A percentile compares a stretch with the other conserved stretches of the same genome.
These are phyloP conservation scores for Phania funesta DNA, from an alignment of 2,888 invertebrate species.

Conservation along the genomic window DNA sequence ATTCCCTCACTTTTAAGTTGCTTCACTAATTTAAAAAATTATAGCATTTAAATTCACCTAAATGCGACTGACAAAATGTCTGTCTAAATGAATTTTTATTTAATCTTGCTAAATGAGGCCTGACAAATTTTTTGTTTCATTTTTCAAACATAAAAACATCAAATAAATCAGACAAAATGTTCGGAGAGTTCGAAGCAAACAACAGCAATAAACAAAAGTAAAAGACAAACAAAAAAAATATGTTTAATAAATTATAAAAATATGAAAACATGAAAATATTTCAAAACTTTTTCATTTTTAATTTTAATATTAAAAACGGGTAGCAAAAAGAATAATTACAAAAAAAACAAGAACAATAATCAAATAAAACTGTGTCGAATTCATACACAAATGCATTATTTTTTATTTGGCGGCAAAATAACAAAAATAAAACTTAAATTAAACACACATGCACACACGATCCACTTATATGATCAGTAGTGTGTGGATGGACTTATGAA, in stretches of 20 bases:
- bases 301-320: conserved; percentile 25
- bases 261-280: conserved; percentile 61
- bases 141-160: conserved; percentile 38
- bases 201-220: conserved; percentile 7
- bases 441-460: background rate
- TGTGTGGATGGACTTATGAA: conserved; percentile 54
- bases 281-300: conserved; percentile 6
- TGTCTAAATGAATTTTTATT: conserved; percentile 58
- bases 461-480: background rate
- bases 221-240: conserved; percentile 20
- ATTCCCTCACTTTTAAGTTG: background rate
- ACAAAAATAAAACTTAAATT: conserved; percentile 13
- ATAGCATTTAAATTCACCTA: conserved; percentile 33
- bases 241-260: conserved; percentile 57
- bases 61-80: conserved; percentile 56
- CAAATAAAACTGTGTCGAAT: conserved; percentile 62
- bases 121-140: conserved; percentile 51
- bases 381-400: conserved; percentile 38
- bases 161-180: conserved; percentile 53
- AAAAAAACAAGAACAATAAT: conserved; percentile 9
- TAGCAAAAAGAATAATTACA: conserved; percentile 32
- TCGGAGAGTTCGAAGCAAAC: conserved; percentile 1
- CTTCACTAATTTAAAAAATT: background rate
- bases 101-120: conserved; percentile 56
- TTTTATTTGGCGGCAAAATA: conserved; percentile 44